Evolutionary conservation across 1,140 invertebrate genomes (phyloP).

Genomic region (Sarcophaga peregrina): DNA sequence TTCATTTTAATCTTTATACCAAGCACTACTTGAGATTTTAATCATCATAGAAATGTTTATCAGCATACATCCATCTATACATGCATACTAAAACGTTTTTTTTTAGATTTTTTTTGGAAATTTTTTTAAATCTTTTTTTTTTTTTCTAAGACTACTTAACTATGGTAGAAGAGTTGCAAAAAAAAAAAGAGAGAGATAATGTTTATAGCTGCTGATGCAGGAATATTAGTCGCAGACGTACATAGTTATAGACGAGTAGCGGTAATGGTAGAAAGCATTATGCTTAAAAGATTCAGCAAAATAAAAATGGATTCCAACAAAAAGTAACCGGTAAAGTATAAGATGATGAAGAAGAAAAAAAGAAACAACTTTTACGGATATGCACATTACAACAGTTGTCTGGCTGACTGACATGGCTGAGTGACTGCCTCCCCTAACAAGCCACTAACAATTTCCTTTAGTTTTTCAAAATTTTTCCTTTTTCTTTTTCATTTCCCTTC

Average conservation of each 20-base stretch:
- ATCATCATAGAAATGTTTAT: constrained; percentile 5
- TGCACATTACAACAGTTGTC: constrained; percentile 1
- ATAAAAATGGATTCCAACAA: background rate
- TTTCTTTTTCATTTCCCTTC: background rate
- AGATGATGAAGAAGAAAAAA: background rate
- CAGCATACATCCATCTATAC: background rate
- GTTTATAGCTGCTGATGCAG: no score
- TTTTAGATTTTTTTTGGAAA: no score
- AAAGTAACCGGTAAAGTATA: background rate
- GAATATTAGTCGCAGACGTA: background rate
- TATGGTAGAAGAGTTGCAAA: background rate
- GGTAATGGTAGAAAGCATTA: background rate
- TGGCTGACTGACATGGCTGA: background rate
- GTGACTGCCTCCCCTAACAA: background rate
- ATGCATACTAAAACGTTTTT: background rate
- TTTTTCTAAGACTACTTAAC: constrained; percentile 15
- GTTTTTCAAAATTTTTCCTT: background rate
- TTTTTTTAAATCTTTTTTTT: background rate
- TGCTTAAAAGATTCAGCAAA: background rate
- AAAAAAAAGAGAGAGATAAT: no score
- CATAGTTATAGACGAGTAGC: background rate
- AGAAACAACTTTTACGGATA: background rate
- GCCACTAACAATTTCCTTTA: constrained; percentile 14
- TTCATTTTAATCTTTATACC: background rate
- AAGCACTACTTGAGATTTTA: constrained; percentile 5